phyloP scores from a whole-genome alignment of 2,113 vertebrate species.

The Seriola rivoliana region DNA sequence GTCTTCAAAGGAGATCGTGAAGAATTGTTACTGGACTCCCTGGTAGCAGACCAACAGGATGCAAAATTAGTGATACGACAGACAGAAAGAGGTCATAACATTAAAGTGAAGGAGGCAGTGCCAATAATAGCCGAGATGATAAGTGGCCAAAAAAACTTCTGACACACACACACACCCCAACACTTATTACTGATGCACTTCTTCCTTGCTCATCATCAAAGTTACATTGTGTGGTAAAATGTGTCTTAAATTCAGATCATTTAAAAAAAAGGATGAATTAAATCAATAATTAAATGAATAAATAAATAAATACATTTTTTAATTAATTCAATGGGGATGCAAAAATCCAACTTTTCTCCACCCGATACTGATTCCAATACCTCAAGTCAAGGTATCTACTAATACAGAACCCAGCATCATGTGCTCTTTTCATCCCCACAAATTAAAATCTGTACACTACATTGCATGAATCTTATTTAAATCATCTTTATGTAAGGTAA shows the following conservation, averaged over 20 bases:
- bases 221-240: neutral
- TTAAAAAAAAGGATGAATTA: neutral
- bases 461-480: neutral
- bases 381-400: neutral
- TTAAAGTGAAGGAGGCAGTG: neutral
- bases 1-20: constrained; percentile 88
- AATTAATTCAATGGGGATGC: neutral
- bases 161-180: too few species aligned
- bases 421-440: neutral
- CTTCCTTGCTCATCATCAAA: neutral
- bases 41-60: constrained; percentile 51
- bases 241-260: neutral
- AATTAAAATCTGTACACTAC: neutral
- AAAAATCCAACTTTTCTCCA: neutral
- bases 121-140: neutral
- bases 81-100: constrained; percentile 8
- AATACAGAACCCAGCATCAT: neutral
- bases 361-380: neutral
- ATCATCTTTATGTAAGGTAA: neutral
- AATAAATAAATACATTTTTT: neutral
- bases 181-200: neutral
- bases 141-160: neutral
- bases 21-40: constrained; percentile 87
- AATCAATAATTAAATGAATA: neutral
- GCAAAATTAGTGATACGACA: constrained; percentile 5